Conservation (phyloP, 1,140 invertebrate genomes). For the Cotesia vestalis region DNA sequence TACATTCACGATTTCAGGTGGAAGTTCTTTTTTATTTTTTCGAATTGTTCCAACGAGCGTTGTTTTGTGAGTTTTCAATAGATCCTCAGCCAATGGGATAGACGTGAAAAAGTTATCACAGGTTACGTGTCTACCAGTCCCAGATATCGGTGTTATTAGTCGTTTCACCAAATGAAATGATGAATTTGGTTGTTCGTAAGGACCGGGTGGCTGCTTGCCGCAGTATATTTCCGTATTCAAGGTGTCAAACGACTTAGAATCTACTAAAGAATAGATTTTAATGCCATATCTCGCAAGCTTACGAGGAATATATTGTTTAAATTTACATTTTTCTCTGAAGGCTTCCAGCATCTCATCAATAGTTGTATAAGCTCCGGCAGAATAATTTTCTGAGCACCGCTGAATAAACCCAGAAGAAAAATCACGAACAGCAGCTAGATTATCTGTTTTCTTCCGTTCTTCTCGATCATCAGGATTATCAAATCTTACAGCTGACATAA, state of each 20-base stretch:
- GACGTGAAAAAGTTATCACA: constrained; percentile 56
- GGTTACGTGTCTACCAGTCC: constrained; percentile 48
- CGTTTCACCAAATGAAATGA: constrained; percentile 11
- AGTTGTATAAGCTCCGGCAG: constrained; percentile 37
- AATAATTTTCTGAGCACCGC: constrained; percentile 33
- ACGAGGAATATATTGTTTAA: constrained; percentile 51
- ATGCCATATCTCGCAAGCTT: constrained; percentile 42
- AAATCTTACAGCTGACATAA: constrained; percentile 53
- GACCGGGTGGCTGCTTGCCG: constrained; percentile 13
- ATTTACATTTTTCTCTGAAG: constrained; percentile 51
- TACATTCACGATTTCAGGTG: constrained; percentile 44
- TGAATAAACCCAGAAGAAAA: constrained; percentile 52
- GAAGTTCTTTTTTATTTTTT: constrained; percentile 54
- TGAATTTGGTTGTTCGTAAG: not conserved
- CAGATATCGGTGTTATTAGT: constrained; percentile 38
- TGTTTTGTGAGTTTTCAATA: constrained; percentile 49
- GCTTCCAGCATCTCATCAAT: constrained; percentile 53
- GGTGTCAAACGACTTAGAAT: constrained; percentile 32
- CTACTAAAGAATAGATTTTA: constrained; percentile 32
- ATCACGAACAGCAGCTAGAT: constrained; percentile 53
- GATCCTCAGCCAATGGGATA: constrained; percentile 46
- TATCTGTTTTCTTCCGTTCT: constrained; percentile 45
- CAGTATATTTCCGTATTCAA: constrained; percentile 28
- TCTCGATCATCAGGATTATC: constrained; percentile 49
- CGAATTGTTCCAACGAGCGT: constrained; percentile 51